Evolutionary conservation across 2,113 vertebrate species (phyloP), one percentile per base, ranked within the genome.

Genomic region (Lethenteron reissneri): DNA sequence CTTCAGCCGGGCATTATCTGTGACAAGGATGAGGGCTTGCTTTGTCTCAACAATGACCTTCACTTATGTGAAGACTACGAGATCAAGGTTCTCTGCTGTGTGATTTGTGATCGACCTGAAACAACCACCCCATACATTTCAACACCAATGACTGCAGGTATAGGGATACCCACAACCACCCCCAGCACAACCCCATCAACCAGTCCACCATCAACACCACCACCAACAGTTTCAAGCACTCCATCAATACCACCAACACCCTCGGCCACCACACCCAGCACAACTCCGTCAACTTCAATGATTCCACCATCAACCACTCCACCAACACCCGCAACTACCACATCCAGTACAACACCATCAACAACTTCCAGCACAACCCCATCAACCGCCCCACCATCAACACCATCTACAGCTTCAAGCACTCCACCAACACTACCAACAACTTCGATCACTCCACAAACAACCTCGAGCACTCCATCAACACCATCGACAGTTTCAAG

Each of bases 111-210:
- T 41, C 64, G 25, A 68, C 64, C 25, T 8, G n/a, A n/a, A 8
- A 68, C 64, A n/a, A 68, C 64, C 10, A 68, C 64, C 25, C 25
- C 64, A 68, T 68, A 10, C 64, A 68, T 25, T 68, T 68, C 64
- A 8, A 9, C 10, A 68, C 11, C 64, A 9, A 25, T 11, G n/a
- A n/a, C 10, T 9, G 9, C 64, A 68, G 11, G n/a, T 17, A 68
- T 11, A 8, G 25, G n/a, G 8, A 68, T 17, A 1, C 64, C 8
- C 25, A 9, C 25, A n/a, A 41, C 41, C 41, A 6, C 41, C 41
- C 17, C 25, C 25, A 10, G n/a, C 9, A 68, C 64, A 68, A 9
- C 64, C 8, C 64, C 64, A 68, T 10, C 64, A 8, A 68, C 11
- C n/a, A 68, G n/a, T 17, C 64, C 64, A 68, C 8, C 8, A 68